Evolutionary conservation across 2,113 vertebrate species (phyloP).

Genomic region (Grammomys dolichurus): DNA sequence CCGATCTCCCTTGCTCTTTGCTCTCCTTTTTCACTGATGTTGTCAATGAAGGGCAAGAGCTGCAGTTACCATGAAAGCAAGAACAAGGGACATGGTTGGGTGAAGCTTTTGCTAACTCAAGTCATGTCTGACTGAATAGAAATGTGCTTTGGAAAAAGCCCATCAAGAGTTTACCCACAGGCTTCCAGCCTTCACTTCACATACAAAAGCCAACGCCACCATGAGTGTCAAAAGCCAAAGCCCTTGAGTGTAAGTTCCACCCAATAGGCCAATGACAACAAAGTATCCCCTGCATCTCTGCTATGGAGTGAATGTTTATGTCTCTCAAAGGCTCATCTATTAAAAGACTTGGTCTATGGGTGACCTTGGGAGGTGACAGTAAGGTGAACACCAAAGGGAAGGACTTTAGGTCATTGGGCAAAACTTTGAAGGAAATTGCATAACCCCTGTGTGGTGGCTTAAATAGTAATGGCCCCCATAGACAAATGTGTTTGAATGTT

Average conservation of each 20-base stretch:
- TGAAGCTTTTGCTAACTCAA: neutral
- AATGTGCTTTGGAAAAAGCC: conserved; percentile 29
- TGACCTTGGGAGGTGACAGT: neutral
- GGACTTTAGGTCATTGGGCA: neutral
- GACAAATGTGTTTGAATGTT: neutral
- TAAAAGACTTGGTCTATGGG: neutral
- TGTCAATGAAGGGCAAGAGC: neutral
- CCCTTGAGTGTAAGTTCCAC: conserved; percentile 23
- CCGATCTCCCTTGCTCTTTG: neutral
- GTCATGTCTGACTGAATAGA: neutral
- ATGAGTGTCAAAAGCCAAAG: neutral
- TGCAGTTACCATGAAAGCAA: neutral
- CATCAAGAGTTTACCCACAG: neutral
- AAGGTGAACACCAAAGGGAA: neutral
- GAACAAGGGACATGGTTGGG: neutral
- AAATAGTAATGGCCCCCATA: neutral
- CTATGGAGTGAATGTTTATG: neutral
- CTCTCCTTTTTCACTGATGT: neutral
- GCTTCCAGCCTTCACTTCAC: neutral
- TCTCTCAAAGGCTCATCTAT: neutral
- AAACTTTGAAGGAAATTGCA: neutral
- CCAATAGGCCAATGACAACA: neutral
- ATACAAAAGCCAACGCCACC: neutral
- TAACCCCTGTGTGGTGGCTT: neutral
- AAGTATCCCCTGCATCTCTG: too few species aligned